Evolutionary conservation across 2,113 vertebrate species (phyloP).

Genomic region (Parus major): DNA sequence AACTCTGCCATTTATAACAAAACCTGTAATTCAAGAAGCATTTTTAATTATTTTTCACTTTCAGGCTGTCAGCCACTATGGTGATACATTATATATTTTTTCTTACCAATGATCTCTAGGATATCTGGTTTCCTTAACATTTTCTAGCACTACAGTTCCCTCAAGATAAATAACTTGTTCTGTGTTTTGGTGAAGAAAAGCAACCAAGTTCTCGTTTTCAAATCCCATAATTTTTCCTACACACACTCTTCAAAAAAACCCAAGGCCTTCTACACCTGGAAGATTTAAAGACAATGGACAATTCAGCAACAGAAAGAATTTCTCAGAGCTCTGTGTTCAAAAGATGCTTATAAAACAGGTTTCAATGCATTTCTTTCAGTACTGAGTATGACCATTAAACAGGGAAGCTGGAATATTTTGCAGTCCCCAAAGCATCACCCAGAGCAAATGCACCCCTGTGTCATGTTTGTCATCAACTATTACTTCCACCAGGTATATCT

Average conservation of each 20-base stretch:
- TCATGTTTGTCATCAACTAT: neutral
- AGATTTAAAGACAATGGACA: neutral
- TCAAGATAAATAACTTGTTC: neutral
- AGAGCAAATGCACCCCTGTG: neutral
- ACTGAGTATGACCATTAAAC: neutral
- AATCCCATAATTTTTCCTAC: neutral
- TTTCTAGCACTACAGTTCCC: neutral
- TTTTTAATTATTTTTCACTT: neutral
- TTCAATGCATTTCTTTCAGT: neutral
- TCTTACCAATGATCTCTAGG: neutral
- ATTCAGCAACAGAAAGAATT: neutral
- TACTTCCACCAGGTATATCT: neutral
- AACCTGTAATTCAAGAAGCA: neutral
- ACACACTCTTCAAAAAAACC: neutral
- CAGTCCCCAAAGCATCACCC: neutral
- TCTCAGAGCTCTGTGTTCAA: neutral
- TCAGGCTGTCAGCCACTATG: neutral
- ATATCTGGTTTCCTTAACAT: neutral
- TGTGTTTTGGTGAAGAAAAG: neutral
- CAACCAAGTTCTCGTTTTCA: neutral
- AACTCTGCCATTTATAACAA: neutral
- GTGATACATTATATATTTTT: neutral
- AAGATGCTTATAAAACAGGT: neutral
- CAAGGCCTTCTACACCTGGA: neutral
- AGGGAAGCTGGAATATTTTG: accelerated